Conservation (phyloP, 92 coral and sea anemone species). For the Parazoanthus darwini region DNA sequence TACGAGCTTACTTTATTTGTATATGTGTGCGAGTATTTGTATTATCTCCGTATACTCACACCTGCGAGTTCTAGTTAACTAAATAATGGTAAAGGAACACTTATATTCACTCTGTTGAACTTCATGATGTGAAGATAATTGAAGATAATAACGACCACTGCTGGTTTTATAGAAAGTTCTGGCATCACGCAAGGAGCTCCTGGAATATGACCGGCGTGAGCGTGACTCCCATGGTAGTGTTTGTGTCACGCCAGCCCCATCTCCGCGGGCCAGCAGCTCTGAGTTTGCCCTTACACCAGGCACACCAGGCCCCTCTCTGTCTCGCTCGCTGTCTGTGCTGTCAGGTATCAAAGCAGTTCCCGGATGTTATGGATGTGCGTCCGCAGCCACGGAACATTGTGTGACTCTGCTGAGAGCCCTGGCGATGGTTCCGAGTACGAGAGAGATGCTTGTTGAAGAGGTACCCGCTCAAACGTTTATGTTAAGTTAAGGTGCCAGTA, state of each 20-base stretch:
- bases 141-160: neutral
- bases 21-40: no score
- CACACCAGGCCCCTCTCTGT: slow-evolving; percentile 47
- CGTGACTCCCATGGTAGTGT: slow-evolving; percentile 64
- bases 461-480: slow-evolving; percentile 37
- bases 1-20: no score
- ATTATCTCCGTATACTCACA: no score
- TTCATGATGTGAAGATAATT: neutral
- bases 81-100: no score
- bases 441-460: slow-evolving; percentile 91
- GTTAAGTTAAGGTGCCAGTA: no score
- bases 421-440: slow-evolving; percentile 89
- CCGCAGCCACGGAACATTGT: slow-evolving; percentile 99
- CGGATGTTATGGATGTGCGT: slow-evolving; percentile 98
- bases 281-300: slow-evolving; percentile 22
- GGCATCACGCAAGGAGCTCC: slow-evolving; percentile 93
- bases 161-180: slow-evolving; percentile 78
- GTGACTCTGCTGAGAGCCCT: slow-evolving; percentile 90
- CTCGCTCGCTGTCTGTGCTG: slow-evolving; percentile 65
- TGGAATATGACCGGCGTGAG: slow-evolving; percentile 93
- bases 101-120: no score
- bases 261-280: slow-evolving; percentile 46
- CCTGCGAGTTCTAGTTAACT: no score
- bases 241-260: slow-evolving; percentile 39
- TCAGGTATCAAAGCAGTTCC: slow-evolving; percentile 71